Evolutionary conservation across 1,140 invertebrate genomes (phyloP).

Genomic region (Apis cerana): DNA sequence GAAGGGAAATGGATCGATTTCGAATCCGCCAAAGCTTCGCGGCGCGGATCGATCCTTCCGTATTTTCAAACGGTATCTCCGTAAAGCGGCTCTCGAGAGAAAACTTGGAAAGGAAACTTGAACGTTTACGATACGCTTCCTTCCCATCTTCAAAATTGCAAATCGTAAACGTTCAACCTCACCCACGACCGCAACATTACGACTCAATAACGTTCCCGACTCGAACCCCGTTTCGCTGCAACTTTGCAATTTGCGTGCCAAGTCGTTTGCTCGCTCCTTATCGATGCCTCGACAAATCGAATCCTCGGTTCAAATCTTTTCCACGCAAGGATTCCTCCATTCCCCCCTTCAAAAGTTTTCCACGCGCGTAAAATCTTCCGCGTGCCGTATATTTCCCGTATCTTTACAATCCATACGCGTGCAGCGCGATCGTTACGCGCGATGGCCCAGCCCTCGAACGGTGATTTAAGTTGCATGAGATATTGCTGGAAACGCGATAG

Average conservation of each 20-base stretch:
- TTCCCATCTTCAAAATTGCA: not conserved
- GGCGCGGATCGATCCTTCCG: too few relatives aligned
- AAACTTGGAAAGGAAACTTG: not conserved
- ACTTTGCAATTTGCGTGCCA: not conserved
- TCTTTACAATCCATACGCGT: too few relatives aligned
- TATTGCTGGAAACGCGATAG: too few relatives aligned
- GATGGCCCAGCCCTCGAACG: too few relatives aligned
- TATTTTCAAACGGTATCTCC: too few relatives aligned
- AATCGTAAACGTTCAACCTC: conserved; percentile 2
- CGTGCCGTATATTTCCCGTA: too few relatives aligned
- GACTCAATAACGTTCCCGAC: not conserved
- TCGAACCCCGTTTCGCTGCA: not conserved
- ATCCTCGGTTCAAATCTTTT: too few relatives aligned
- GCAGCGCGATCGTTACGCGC: too few relatives aligned
- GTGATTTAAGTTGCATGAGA: too few relatives aligned
- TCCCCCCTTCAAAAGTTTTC: too few relatives aligned
- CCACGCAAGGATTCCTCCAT: too few relatives aligned
- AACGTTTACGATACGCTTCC: not conserved
- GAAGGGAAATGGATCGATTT: not conserved
- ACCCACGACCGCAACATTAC: not conserved
- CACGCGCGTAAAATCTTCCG: too few relatives aligned
- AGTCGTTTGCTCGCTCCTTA: not conserved
- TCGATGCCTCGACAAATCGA: not conserved
- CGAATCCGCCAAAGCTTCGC: not conserved
- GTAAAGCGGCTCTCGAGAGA: not conserved